Evolutionary conservation across 1,140 invertebrate genomes (phyloP), one percentile per base, ranked within the genome.

Genomic region (Dreissena polymorpha): DNA sequence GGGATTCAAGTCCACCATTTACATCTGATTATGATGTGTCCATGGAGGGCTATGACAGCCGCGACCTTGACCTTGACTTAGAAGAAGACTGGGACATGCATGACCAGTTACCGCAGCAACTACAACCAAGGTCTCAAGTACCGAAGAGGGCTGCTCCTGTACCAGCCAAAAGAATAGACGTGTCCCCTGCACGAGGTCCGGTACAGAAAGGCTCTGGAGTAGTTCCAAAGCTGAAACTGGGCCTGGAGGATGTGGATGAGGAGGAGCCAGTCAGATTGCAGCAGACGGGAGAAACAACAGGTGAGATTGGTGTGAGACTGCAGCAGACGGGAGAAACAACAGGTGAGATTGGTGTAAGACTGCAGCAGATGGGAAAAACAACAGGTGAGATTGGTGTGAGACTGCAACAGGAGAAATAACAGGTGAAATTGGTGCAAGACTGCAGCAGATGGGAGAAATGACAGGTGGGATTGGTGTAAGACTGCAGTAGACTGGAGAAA

Each of bases 251-350:
- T 74, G 78, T 80, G 13, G 21, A 72, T 63, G 78, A 80, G 71
- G 70, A 72, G 23, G 79, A 82, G 69, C 79, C 79, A 74, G 12
- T 65, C 0, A 63, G 69, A 55, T 27, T 88, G 29, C 83, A 84
- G 63, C 84, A 82, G 53, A 86, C 85, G 64, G 81, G 29, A 25
- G 87, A 88, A 65, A 88, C 87, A 50, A 88, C 85, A 73, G 87
- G 87, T 85, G 68, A 79, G 70, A 21, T 12, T 80, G 49, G 10
- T 65, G n/a, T 55, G 57, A 69, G 67, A 64, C 23, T 87, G 50
- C 82, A 83, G 65, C 84, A 80, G 53, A 86, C 84, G 60, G 80
- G 25, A 23, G 86, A 87, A 69, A 87, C 86, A 53, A 87, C 86
- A 76, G 86, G 86, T 85, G 67, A 78, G 68, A 16, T 12, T 78